Evolutionary conservation across 2,113 vertebrate species (phyloP).

Genomic region (Microtus pennsylvanicus): DNA sequence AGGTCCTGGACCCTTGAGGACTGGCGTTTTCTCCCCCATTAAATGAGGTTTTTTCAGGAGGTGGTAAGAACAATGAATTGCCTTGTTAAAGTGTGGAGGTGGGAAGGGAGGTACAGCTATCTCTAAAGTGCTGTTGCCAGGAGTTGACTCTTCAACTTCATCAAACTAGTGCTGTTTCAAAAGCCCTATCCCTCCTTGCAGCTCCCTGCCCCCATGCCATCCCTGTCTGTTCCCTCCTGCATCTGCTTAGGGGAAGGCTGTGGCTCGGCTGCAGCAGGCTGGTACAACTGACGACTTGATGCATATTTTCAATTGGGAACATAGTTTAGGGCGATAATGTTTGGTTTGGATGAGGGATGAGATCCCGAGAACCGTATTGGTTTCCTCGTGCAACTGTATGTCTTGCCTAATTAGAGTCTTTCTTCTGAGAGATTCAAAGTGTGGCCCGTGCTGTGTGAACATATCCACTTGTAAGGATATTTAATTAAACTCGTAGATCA

Average conservation of each 20-base stretch:
- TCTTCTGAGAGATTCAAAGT: conserved; percentile 15
- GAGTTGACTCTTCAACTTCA: background rate
- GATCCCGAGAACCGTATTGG: conserved; percentile 13
- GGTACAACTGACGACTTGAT: background rate
- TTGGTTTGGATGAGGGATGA: conserved; percentile 14
- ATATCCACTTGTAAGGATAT: conserved; percentile 61
- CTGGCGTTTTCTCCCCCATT: background rate
- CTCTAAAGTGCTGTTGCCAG: background rate
- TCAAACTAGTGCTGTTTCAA: background rate
- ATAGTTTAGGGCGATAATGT: conserved; percentile 17
- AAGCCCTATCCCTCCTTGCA: background rate
- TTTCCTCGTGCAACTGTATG: conserved; percentile 28
- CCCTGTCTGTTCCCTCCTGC: too few relatives aligned
- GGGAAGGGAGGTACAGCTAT: background rate
- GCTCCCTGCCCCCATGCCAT: background rate
- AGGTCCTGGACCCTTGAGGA: conserved; percentile 5
- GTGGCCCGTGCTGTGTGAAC: conserved; percentile 6
- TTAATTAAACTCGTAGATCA: conserved; percentile 75
- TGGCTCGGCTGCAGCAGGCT: background rate
- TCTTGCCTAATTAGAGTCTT: conserved; percentile 64
- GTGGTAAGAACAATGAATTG: background rate
- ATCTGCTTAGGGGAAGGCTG: background rate
- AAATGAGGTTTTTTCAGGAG: conserved; percentile 26
- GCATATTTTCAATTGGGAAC: background rate
- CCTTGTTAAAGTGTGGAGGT: background rate